Evolutionary conservation across 2,113 vertebrate species (phyloP).

Genomic region (Micronycteris hirsuta): DNA sequence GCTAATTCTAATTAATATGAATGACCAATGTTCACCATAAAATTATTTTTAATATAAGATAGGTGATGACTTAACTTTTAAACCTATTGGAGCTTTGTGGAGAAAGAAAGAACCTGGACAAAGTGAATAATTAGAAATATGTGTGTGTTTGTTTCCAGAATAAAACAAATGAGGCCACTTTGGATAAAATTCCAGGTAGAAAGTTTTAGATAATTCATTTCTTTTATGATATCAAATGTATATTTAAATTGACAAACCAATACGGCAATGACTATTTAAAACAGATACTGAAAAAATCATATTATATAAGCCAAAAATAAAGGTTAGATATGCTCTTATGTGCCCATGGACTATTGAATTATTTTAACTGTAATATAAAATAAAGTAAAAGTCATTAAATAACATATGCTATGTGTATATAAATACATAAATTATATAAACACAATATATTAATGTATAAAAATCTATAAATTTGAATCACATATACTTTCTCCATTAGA

Average conservation of each 20-base stretch:
- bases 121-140: background rate
- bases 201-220: background rate
- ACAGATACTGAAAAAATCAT: background rate
- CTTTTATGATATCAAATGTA: background rate
- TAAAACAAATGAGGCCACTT: background rate
- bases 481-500: background rate
- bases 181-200: background rate
- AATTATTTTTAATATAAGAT: background rate
- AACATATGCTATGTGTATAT: background rate
- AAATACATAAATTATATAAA: background rate
- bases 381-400: background rate
- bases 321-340: background rate
- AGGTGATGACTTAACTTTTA: background rate
- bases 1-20: background rate
- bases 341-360: background rate
- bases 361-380: background rate
- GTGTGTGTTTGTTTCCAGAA: accelerated
- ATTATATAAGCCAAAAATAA: background rate
- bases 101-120: background rate
- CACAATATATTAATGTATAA: background rate
- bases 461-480: background rate
- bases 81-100: background rate
- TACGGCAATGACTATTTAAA: background rate
- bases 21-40: background rate
- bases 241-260: background rate